phyloP scores from a whole-genome alignment of 2,797 vertebrate genomes.

The Chaunax sp. region DNA sequence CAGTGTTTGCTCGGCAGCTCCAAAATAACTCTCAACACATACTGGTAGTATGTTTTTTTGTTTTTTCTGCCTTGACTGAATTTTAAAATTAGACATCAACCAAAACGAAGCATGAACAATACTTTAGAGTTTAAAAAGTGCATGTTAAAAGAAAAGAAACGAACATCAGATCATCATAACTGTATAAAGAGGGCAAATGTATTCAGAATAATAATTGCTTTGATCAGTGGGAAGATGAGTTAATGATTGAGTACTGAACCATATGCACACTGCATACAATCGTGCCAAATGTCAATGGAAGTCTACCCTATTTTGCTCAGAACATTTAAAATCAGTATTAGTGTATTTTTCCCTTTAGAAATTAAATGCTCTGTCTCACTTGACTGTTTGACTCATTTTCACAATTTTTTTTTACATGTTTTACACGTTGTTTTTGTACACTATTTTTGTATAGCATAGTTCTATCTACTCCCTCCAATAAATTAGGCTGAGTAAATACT shows the following conservation, averaged over 20 bases:
- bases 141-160: neutral
- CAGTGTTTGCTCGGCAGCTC: neutral
- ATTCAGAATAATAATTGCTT: neutral
- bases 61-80: neutral
- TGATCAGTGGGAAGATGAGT: neutral
- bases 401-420: no score
- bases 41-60: no score
- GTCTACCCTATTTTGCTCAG: neutral
- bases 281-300: slow-evolving; percentile 16
- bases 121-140: neutral
- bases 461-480: neutral
- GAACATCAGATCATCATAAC: neutral
- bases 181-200: fast-evolving
- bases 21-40: neutral
- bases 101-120: neutral
- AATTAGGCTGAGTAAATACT: neutral
- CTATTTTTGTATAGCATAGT: neutral
- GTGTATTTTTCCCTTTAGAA: neutral
- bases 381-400: no score
- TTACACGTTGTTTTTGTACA: no score
- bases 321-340: neutral
- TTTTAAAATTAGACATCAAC: neutral
- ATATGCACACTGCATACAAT: neutral
- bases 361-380: neutral
- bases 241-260: slow-evolving; percentile 2